Conservation (phyloP, 2,888 invertebrate genomes). For the Antheraea assamensis region DNA sequence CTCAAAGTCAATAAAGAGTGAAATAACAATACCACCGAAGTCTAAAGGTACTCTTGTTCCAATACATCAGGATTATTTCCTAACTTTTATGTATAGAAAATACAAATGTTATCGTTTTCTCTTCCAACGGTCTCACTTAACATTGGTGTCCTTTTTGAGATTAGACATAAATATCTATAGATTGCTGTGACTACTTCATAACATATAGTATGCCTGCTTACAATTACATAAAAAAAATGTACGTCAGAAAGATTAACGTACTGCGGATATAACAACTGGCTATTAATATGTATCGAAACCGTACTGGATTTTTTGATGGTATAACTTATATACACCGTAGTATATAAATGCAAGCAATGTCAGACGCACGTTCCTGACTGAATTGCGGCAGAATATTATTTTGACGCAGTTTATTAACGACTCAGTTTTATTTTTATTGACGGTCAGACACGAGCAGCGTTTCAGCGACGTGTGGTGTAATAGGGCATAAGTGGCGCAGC, state of each 20-base stretch:
- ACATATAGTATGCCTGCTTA: not conserved
- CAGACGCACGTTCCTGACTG: not conserved
- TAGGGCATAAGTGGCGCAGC: conserved; percentile 68
- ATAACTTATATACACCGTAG: not conserved
- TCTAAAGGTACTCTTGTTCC: too few relatives aligned
- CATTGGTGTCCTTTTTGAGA: not conserved
- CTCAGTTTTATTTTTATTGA: conserved; percentile 68
- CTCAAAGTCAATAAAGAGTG: too few relatives aligned
- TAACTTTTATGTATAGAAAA: too few relatives aligned
- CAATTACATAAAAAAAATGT: not conserved
- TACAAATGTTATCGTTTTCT: too few relatives aligned
- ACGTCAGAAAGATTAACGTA: not conserved
- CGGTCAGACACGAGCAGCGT: conserved; percentile 46
- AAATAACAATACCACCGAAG: too few relatives aligned
- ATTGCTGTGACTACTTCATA: not conserved
- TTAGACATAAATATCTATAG: not conserved
- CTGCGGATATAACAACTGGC: not conserved
- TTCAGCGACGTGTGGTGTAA: conserved; percentile 64
- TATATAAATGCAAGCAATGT: not conserved
- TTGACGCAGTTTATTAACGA: conserved; percentile 53
- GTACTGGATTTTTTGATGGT: not conserved
- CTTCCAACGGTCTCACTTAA: not conserved
- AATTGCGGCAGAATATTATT: conserved; percentile 40
- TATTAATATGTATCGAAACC: not conserved
- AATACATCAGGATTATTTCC: too few relatives aligned